Evolutionary conservation across 2,113 vertebrate genomes (phyloP).

Genomic region (Indicator indicator): DNA sequence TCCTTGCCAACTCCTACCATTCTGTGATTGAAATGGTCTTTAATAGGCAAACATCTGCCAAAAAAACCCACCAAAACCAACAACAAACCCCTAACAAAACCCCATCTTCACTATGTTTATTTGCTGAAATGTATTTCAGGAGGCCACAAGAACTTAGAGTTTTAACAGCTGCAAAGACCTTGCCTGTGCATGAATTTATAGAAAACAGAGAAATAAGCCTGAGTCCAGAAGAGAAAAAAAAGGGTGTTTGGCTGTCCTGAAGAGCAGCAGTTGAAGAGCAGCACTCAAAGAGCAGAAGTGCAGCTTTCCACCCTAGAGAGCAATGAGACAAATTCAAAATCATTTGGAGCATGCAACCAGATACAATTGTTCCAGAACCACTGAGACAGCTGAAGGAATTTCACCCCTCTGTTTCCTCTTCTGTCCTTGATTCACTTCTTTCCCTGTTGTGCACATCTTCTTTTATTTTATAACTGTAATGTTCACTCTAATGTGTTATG

Average conservation of each 20-base stretch:
- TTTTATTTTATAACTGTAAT: slow-evolving; percentile 1
- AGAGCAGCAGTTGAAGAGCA: background rate
- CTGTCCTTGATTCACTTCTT: background rate
- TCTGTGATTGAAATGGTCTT: background rate
- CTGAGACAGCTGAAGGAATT: slow-evolving; percentile 1
- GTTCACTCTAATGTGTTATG: background rate
- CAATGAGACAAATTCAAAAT: background rate
- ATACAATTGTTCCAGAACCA: background rate
- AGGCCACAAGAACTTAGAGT: background rate
- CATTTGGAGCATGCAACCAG: background rate
- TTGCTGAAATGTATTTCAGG: background rate
- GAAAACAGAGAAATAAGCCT: background rate
- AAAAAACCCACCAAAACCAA: background rate
- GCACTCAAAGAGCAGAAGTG: background rate
- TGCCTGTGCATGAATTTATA: background rate
- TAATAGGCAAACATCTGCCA: background rate
- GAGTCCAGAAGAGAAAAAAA: background rate
- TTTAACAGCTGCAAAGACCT: background rate
- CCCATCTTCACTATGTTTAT: background rate
- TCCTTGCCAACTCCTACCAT: no score
- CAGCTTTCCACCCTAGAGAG: background rate
- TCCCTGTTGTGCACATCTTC: background rate
- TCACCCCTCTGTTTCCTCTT: background rate
- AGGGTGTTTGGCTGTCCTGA: background rate
- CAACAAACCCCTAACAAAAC: no score